A percentile compares a stretch with the other conserved stretches of the same genome.
Conservation (phyloP, 2,113 vertebrate genomes). For the Phyllostomus hastatus region DNA sequence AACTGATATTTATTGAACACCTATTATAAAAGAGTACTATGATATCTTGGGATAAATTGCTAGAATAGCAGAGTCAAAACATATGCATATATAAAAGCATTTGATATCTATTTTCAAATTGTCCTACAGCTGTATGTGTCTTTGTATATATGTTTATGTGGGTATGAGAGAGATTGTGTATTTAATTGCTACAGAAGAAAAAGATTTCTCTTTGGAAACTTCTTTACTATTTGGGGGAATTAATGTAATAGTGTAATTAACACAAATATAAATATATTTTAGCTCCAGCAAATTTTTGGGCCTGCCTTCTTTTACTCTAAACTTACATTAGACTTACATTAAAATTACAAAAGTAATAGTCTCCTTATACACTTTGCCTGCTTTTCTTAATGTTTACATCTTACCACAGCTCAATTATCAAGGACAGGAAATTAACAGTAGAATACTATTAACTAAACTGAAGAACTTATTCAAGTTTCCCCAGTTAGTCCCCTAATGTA, state of each 20-base stretch:
- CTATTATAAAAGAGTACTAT: background rate
- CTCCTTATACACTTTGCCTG: background rate
- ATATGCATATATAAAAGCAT: background rate
- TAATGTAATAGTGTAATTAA: conserved; percentile 20
- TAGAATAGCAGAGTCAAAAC: conserved; percentile 1
- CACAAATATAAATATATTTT: background rate
- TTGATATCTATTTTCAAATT: conserved; percentile 16
- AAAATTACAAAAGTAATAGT: background rate
- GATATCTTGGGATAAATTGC: conserved; percentile 22
- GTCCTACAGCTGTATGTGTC: background rate
- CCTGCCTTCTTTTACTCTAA: background rate
- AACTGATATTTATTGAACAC: conserved; percentile 29
- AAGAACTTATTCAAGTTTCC: background rate
- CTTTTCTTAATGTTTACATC: background rate
- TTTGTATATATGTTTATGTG: background rate
- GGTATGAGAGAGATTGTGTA: background rate
- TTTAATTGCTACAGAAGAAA: background rate
- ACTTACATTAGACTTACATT: background rate
- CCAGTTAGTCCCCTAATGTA: background rate
- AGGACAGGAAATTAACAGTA: background rate
- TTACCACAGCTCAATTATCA: background rate
- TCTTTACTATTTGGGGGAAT: background rate
- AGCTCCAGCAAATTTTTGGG: background rate
- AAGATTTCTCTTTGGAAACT: background rate
- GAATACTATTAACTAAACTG: background rate